Base-by-base conservation (phyloP, 2,797 vertebrate species). In the Silurus aristotelis region DNA sequence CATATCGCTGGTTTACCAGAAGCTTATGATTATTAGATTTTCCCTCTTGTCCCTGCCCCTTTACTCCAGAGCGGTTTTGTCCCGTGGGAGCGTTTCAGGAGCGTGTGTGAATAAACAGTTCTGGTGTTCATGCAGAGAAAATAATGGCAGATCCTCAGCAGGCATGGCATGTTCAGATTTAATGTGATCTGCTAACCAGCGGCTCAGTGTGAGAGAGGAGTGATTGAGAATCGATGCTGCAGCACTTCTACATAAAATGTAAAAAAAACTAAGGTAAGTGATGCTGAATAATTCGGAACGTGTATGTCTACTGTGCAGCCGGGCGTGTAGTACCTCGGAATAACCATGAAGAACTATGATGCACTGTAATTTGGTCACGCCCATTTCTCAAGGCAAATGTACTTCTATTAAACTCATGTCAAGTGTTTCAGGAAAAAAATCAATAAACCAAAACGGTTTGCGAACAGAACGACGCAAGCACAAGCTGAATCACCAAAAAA, bases 81-180 rank as follows among this genome's bases (percentile, higher is more conserved):
- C 80, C 19, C 48, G 4, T 82, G 80, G 64, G 80, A 56, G 60
- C 27, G 85, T 83, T 83, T 89, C 85, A 88, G 87, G 89, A 88
- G 66, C 83, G 76, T 81, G 76, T 84, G 91, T 89, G 88, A 89
- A 92, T 93, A 92, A 94, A 94, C 91, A 91, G 83, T 82, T 84
- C 83, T 86, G 15, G 38, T 64, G 80, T 89, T 91, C 90, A 88
- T 52, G 72, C 86, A 43, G 87, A 68, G 90, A 90, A 90, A 90
- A 89, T 87, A 88, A 84, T 82, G 90, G 88, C 89, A 77, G 87
- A 87, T 75, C 78, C 82, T 80, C 85, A 76, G 68, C 73, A 87
- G 64, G 81, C 68, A 83, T 60, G 48, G 70, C 66, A 75, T 68
- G 85, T 79, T 85, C 25, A 86, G 82, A 66, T 70, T 82, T 91